Conservation (phyloP, 2,888 invertebrate species). For the Lochmaea crataegi region DNA sequence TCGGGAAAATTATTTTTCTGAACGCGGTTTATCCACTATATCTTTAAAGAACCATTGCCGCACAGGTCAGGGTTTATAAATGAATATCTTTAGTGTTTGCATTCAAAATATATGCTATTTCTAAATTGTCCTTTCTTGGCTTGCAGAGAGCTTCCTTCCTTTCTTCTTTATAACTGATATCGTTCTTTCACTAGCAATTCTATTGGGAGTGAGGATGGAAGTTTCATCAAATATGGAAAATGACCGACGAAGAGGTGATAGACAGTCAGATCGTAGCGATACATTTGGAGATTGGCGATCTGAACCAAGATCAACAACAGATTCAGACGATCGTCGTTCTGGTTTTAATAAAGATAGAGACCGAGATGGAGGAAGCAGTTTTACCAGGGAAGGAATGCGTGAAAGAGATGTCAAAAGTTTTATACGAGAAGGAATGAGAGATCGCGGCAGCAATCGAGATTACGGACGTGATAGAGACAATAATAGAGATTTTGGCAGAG, state of each 20-base stretch:
- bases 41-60: no score
- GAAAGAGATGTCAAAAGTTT: constrained; percentile 55
- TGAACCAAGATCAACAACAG: constrained; percentile 68
- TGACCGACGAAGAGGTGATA: constrained; percentile 72
- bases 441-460: constrained; percentile 55
- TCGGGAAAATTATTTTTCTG: no score
- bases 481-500: constrained; percentile 59
- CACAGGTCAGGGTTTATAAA: no score
- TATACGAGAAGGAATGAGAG: constrained; percentile 54
- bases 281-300: constrained; percentile 83
- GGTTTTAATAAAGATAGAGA: constrained; percentile 56
- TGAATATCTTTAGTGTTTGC: no score
- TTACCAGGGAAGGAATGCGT: constrained; percentile 46
- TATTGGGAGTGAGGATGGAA: constrained; percentile 85
- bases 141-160: no score
- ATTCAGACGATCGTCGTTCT: constrained; percentile 38
- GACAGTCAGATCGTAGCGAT: constrained; percentile 72
- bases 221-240: constrained; percentile 80
- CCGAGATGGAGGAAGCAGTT: constrained; percentile 49
- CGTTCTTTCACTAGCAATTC: no score
- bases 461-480: constrained; percentile 33
- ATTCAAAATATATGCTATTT: no score
- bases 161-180: no score
- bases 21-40: no score
- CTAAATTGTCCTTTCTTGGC: no score